Base-by-base conservation (phyloP, 2,888 invertebrate genomes). In the Atrina japonica region DNA sequence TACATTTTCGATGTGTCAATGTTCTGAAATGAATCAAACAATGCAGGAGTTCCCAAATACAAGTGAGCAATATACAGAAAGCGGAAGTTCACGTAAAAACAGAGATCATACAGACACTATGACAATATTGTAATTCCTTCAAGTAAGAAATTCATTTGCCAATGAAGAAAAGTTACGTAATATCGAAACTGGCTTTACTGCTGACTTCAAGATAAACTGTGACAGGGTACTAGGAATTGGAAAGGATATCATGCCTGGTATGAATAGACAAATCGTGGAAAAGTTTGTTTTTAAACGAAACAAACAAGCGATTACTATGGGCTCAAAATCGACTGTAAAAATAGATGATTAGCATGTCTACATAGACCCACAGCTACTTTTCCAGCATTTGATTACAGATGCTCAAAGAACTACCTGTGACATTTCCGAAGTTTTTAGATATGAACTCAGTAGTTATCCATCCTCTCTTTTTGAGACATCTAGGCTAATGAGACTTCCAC, bases 111-210 rank as follows among this genome's bases (percentile, higher is more conserved):
- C 73, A 61, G 79, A 83, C 65, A 70, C 45, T 5, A 3, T 30
- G 2, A 47, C 40, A 16, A 18, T 81, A 16, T 21, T 77, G 5
- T 6, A 45, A 0, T 76, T 66, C 59, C 41, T 82, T 1, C 21
- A 53, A n/a, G 73, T 73, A 0, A 70, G 68, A 43, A 77, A 65
- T 55, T 82, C 80, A n/a, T 81, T 84, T 41, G 11, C n/a, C 25
- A 67, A 64, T 29, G 77, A 73, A 9, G 14, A 35, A 41, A 35
- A 16, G 9, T 58, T 83, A 0, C 52, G 73, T 40, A 83, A 75
- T 56, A 79, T 84, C 29, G 75, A 73, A 55, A 81, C 72, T 47
- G 80, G 80, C 21, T 66, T 68, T 2, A 40, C 21, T 53, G 81
- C 76, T 11, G 76, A 72, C 2, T 43, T 40, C 11, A 27, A 41